Evolutionary conservation across 2,113 vertebrate genomes (phyloP), one percentile per base, ranked within the genome.

Genomic region (Pachycephala philippinensis): DNA sequence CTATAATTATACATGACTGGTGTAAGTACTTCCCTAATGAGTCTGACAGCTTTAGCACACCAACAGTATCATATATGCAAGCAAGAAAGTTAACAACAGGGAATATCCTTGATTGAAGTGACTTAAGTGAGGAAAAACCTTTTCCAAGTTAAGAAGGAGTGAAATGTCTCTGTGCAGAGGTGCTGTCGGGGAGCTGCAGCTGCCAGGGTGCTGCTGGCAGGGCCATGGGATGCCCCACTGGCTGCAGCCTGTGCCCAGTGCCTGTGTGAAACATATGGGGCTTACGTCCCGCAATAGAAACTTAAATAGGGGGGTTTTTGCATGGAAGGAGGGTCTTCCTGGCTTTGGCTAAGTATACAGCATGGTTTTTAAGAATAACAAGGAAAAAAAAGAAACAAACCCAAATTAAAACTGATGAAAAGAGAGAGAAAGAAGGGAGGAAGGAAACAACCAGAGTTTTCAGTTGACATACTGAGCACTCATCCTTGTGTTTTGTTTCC

Each of bases 401-500:
- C 37, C 31, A 70, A 81, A 68, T 30, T 45, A 31, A 61, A 60
- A 53, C 27, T 42, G 54, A 10, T 37, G 33, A 56, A 81, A 37
- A 31, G 22, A 40, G 49, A 21, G n/a, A 61, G 19, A 31, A 30
- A 45, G 28, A 77, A 45, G 31, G 47, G 84, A 91, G 72, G 65
- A 90, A 88, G 66, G 31, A 90, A 90, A 71, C 50, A 57, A 49
- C 13, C 53, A 57, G 69, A 88, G 8, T 60, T 78, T 92, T 84
- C 44, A 28, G 57, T 33, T 89, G 65, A n/a, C 84, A 17, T 76
- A 95, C 87, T 96, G 52, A 86, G 92, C 52, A 19, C 91, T 84
- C 56, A 52, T 84, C 93, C 90, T 94, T 86, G 42, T 92, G 82
- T 89, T 97, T 96, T 90, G 93, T 96, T 97, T 97, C 89, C 89